Evolutionary conservation across 2,888 invertebrate species (phyloP).

Genomic region (Furcula furcula): DNA sequence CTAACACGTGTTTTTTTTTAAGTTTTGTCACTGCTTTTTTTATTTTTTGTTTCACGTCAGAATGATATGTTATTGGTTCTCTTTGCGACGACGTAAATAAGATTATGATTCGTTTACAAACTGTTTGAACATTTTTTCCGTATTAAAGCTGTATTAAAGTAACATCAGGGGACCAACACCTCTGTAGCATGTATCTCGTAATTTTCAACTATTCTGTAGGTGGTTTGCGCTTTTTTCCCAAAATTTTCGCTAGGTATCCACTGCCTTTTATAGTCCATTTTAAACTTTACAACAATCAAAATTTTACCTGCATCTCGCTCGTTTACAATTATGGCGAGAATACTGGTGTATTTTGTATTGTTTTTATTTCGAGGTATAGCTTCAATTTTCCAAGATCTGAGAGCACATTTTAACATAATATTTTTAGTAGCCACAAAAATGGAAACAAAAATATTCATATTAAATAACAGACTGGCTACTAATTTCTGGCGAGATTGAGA

Average conservation of each 20-base stretch:
- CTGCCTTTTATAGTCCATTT: too few species aligned
- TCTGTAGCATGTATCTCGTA: conserved; percentile 28
- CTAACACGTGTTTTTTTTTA: conserved; percentile 24
- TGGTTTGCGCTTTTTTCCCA: conserved; percentile 3
- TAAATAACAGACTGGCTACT: too few species aligned
- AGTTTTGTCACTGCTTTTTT: conserved; percentile 36
- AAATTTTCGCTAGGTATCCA: background rate
- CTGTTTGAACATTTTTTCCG: conserved; percentile 3
- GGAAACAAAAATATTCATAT: too few species aligned
- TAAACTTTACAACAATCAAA: background rate
- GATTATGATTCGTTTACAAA: background rate
- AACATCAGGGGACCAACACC: conserved; percentile 46
- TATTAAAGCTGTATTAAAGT: conserved; percentile 8
- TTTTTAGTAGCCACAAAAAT: too few species aligned
- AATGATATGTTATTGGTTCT: conserved; percentile 36
- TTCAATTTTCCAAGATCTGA: background rate
- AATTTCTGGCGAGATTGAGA: too few species aligned
- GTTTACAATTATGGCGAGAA: conserved; percentile 4
- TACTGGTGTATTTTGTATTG: conserved; percentile 4
- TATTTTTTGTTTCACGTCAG: conserved; percentile 31
- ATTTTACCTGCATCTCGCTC: conserved; percentile 13
- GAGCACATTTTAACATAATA: too few species aligned
- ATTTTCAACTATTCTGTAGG: conserved; percentile 1
- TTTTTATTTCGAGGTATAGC: background rate
- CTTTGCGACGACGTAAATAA: conserved; percentile 25